These are phyloP conservation scores for Physocephala rufipes DNA, from an alignment of 2,888 invertebrate genomes.

Conservation along the genomic window DNA sequence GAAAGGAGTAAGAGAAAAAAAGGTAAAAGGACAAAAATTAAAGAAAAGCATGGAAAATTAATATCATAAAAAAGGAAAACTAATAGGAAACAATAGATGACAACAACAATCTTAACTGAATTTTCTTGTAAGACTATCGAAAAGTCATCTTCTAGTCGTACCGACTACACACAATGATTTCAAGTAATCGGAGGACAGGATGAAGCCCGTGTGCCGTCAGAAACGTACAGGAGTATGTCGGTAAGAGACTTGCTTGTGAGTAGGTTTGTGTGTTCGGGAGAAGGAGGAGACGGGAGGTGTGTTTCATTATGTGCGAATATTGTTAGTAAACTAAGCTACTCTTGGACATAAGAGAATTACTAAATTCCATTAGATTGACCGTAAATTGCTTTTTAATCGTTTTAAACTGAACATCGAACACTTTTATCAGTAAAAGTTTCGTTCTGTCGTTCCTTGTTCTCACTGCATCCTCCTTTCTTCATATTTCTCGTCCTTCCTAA, in stretches of 20 bases:
- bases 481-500: background rate
- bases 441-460: background rate
- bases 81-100: no score
- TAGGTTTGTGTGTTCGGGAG: constrained; percentile 5
- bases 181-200: background rate
- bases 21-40: no score
- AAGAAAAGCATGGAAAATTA: no score
- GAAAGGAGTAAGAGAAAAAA: no score
- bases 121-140: constrained; percentile 46
- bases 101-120: constrained; percentile 42
- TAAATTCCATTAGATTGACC: constrained; percentile 43
- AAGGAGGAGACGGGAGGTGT: no score
- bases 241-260: no score
- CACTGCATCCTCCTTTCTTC: background rate
- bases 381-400: constrained; percentile 54
- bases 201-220: background rate
- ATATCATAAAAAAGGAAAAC: no score
- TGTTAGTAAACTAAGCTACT: constrained; percentile 4
- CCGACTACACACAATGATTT: no score
- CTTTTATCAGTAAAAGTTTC: background rate
- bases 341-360: constrained; percentile 37
- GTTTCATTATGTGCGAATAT: background rate
- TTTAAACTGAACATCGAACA: constrained; percentile 47
- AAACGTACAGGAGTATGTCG: no score
- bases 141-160: background rate